Evolutionary conservation across 2,888 invertebrate species (phyloP).

Genomic region (Ophonus ardosiacus): DNA sequence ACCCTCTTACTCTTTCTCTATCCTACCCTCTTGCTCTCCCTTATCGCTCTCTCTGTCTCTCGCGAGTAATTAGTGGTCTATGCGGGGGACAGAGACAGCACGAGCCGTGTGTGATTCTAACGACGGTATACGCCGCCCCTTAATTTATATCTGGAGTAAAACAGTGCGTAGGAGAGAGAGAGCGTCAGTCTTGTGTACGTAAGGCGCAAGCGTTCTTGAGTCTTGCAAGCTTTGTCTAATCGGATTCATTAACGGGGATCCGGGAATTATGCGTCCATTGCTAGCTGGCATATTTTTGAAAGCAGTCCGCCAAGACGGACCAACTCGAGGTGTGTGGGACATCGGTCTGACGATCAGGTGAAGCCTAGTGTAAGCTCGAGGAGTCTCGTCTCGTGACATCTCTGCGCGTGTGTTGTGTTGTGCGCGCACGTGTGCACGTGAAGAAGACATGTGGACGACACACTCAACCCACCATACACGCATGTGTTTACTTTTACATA

Average conservation of each 20-base stretch:
- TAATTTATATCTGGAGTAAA: slow-evolving; percentile 77
- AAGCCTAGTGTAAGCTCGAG: not conserved
- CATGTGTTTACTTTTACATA: no score
- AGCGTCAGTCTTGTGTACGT: slow-evolving; percentile 69
- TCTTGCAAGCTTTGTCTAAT: slow-evolving; percentile 78
- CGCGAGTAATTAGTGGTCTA: slow-evolving; percentile 75
- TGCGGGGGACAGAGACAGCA: slow-evolving; percentile 65
- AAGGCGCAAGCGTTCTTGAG: slow-evolving; percentile 76
- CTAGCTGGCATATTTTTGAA: slow-evolving; percentile 77
- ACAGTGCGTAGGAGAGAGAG: slow-evolving; percentile 73
- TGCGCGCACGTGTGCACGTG: not conserved
- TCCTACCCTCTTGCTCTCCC: not conserved
- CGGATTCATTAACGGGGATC: slow-evolving; percentile 80
- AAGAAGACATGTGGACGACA: no score
- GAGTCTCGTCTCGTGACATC: not conserved
- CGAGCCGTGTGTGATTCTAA: slow-evolving; percentile 74
- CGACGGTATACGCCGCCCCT: slow-evolving; percentile 75
- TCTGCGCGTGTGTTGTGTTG: not conserved
- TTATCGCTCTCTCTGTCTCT: not conserved
- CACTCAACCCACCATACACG: no score
- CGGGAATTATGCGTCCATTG: slow-evolving; percentile 78
- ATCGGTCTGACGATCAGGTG: no score
- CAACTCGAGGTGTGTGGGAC: slow-evolving; percentile 68
- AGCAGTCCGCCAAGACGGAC: slow-evolving; percentile 74
- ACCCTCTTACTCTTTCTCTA: not conserved